Conservation (phyloP, 2,113 vertebrate species). For the Phaetusa simplex region DNA sequence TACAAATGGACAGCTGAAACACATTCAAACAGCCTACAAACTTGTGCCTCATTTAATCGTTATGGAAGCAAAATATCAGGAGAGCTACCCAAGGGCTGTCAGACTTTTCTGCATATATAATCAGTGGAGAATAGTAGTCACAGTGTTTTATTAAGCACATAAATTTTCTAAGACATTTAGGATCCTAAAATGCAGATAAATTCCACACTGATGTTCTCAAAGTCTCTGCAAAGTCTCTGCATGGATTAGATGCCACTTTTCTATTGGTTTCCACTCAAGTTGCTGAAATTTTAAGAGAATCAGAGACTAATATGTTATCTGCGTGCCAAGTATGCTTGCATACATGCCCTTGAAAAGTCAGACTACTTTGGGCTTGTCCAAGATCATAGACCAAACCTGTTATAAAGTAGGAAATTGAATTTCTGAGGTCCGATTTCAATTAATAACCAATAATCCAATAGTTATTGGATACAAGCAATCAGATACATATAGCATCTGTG, state of each 20-base stretch:
- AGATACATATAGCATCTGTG: not conserved
- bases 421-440: not conserved
- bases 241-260: not conserved
- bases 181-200: not conserved
- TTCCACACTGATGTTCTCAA: rapidly evolving
- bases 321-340: not conserved
- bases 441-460: not conserved
- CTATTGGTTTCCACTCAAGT: not conserved
- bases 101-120: not conserved
- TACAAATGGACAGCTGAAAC: not conserved
- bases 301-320: not conserved
- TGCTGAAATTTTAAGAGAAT: not conserved
- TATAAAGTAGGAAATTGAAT: not conserved
- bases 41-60: not conserved
- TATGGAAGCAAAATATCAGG: not conserved
- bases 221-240: not conserved
- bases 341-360: not conserved
- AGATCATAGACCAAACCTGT: not conserved
- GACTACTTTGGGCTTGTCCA: not conserved
- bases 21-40: not conserved
- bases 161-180: not conserved
- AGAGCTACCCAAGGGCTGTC: not conserved
- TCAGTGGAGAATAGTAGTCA: not conserved
- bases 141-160: not conserved
- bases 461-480: not conserved